A percentile compares a stretch with the other conserved stretches of the same genome.
Evolutionary conservation across 2,113 vertebrate species (phyloP).

Genomic region (Alaudala cheleensis): DNA sequence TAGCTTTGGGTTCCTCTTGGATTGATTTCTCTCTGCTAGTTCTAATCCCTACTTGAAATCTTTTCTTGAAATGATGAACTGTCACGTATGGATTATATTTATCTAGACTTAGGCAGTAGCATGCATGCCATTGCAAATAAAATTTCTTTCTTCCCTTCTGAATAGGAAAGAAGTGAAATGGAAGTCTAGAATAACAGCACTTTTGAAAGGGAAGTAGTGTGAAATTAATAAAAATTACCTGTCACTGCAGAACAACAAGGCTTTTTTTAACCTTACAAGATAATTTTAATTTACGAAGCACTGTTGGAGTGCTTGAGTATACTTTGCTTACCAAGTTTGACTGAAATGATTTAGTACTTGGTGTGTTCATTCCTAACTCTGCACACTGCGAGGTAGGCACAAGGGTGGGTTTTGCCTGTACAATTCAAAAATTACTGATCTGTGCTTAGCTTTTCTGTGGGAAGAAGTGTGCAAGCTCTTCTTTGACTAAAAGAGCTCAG

Average conservation of each 20-base stretch:
- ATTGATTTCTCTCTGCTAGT: background rate
- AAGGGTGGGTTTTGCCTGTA: background rate
- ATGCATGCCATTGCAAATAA: background rate
- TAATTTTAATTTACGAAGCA: background rate
- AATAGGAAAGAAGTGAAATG: background rate
- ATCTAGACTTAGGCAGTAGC: background rate
- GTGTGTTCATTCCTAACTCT: background rate
- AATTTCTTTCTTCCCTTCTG: background rate
- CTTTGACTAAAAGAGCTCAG: background rate
- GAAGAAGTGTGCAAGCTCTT: background rate
- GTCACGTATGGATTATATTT: background rate
- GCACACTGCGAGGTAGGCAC: fast-evolving
- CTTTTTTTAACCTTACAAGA: background rate
- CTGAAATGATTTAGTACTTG: background rate
- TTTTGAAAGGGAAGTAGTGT: background rate
- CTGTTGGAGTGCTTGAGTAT: background rate
- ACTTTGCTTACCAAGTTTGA: background rate
- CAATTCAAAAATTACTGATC: background rate
- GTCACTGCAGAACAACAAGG: background rate
- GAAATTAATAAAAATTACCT: background rate
- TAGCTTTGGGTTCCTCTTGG: background rate
- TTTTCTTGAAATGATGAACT: background rate
- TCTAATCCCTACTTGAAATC: background rate
- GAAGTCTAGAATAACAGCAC: background rate
- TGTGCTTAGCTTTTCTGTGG: background rate